Conservation (phyloP, 1,140 invertebrate species). For the Lamellibrachia luymesi region DNA sequence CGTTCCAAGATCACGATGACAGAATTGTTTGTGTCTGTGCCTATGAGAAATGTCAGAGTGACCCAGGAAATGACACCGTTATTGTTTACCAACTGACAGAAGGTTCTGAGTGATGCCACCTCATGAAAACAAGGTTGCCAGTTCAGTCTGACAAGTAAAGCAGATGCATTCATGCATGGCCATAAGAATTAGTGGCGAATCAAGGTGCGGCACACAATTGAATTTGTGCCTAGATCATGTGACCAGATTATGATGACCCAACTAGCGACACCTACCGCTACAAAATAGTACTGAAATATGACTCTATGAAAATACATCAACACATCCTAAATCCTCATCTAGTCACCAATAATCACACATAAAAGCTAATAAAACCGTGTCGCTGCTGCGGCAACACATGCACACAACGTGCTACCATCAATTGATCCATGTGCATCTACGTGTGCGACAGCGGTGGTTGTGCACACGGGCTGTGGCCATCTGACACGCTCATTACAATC, state of each 20-base stretch:
- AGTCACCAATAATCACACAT: neutral
- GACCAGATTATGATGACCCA: too few species aligned
- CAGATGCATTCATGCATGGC: too few species aligned
- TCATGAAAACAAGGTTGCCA: neutral
- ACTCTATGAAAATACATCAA: neutral
- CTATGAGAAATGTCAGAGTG: neutral
- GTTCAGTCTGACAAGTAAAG: neutral
- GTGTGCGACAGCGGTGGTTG: neutral
- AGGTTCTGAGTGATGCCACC: neutral
- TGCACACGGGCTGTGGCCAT: neutral
- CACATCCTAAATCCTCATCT: neutral
- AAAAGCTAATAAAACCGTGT: neutral
- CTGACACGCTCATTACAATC: neutral
- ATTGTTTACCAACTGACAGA: neutral
- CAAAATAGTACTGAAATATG: neutral
- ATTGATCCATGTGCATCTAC: neutral
- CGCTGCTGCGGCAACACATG: neutral
- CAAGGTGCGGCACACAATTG: too few species aligned
- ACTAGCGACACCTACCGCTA: too few species aligned
- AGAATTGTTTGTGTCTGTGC: neutral
- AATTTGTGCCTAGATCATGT: too few species aligned
- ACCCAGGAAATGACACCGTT: neutral
- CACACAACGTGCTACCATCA: neutral
- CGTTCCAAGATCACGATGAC: neutral
- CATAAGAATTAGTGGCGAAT: too few species aligned